A percentile compares a stretch with the other conserved stretches of the same genome.
Conservation (phyloP, 2,797 vertebrate genomes). For the Brotula barbata region DNA sequence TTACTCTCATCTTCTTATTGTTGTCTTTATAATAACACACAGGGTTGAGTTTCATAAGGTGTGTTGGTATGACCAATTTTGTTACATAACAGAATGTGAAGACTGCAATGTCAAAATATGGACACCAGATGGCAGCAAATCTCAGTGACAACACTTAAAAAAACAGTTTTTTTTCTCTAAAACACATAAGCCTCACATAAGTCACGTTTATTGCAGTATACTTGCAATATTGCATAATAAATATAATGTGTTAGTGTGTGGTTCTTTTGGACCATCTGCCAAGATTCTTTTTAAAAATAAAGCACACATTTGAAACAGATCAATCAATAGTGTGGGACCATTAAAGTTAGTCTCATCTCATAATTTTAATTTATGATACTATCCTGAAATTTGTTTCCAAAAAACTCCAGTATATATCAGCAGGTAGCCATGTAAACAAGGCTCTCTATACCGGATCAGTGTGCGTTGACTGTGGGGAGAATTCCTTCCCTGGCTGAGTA, state of each 20-base stretch:
- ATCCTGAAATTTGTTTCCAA: too few species aligned
- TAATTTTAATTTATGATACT: too few species aligned
- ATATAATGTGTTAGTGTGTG: background rate
- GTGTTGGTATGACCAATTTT: constrained; percentile 1
- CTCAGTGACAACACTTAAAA: constrained; percentile 7
- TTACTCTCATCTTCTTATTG: background rate
- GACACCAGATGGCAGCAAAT: constrained; percentile 67
- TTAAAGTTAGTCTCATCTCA: too few species aligned
- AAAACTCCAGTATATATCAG: constrained; percentile 16
- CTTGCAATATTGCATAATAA: background rate
- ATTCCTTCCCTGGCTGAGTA: constrained; percentile 42
- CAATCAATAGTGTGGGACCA: too few species aligned
- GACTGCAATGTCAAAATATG: constrained; percentile 34
- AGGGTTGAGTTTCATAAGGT: constrained; percentile 19
- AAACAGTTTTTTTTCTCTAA: constrained; percentile 21
- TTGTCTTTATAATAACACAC: background rate
- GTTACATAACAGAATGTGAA: constrained; percentile 44
- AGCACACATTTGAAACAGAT: too few species aligned
- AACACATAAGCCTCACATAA: background rate
- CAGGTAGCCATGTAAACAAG: constrained; percentile 26
- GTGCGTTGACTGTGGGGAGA: constrained; percentile 32
- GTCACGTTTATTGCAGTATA: background rate
- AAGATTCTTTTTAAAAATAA: too few species aligned
- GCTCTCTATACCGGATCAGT: constrained; percentile 10
- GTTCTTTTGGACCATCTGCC: too few species aligned